These are phyloP conservation scores for Conops quadrifasciatus DNA, from an alignment of 2,888 invertebrate genomes.

Conservation along the genomic window DNA sequence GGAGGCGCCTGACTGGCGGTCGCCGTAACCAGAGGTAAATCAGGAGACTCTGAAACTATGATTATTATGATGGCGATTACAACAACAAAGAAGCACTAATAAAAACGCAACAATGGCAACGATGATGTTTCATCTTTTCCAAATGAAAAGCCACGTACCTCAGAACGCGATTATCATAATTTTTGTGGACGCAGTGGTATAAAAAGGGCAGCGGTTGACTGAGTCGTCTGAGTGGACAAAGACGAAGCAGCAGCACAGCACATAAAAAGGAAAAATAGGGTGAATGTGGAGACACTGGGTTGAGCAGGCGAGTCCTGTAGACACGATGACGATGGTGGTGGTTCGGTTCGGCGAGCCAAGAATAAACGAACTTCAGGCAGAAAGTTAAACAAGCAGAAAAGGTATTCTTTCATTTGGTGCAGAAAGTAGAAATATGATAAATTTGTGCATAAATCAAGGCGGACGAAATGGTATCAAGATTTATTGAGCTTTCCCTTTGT, in stretches of 20 bases:
- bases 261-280: constrained; percentile 2
- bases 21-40: constrained; percentile 63
- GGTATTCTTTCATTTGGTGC: constrained; percentile 29
- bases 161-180: constrained; percentile 63
- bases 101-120: constrained; percentile 34
- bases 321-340: background rate
- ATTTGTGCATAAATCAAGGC: constrained; percentile 60
- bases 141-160: constrained; percentile 60
- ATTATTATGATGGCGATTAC: constrained; percentile 64
- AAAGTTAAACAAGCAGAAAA: constrained; percentile 32
- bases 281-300: background rate
- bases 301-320: background rate
- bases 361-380: constrained; percentile 7
- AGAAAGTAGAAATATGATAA: constrained; percentile 54
- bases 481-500: constrained; percentile 38
- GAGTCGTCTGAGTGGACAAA: too few relatives aligned
- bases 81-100: constrained; percentile 39
- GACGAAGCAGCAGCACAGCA: constrained; percentile 34
- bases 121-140: constrained; percentile 60
- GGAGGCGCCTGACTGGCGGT: constrained; percentile 59
- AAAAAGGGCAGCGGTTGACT: constrained; percentile 29
- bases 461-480: constrained; percentile 62
- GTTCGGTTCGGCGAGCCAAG: constrained; percentile 14
- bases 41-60: constrained; percentile 63
- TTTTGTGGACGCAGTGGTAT: constrained; percentile 40